These are phyloP conservation scores for Eulemur rubriventer DNA, from an alignment of 2,797 vertebrate species.

Conservation along the genomic window DNA sequence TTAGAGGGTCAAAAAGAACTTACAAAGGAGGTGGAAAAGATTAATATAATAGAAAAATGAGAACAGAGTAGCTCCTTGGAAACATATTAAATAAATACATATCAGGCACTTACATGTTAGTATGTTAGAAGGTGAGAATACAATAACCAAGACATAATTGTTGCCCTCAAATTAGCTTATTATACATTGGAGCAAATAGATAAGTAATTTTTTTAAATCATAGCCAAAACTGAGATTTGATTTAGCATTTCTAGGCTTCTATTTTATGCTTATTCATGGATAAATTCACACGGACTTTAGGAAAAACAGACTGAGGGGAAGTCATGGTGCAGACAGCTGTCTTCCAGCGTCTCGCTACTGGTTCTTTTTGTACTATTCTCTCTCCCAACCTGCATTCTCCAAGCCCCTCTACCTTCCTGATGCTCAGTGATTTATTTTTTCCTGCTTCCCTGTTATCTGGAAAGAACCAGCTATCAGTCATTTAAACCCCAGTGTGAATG, in stretches of 20 bases:
- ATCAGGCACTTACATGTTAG: not conserved
- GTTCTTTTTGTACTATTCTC: not conserved
- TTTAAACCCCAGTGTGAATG: not conserved
- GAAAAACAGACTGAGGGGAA: not conserved
- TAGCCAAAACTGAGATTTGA: not conserved
- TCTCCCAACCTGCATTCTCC: not conserved
- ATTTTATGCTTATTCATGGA: not conserved
- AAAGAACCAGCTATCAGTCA: not conserved
- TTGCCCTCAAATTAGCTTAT: not conserved
- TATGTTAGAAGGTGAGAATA: not conserved
- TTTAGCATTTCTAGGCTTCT: not conserved
- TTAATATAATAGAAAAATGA: not conserved
- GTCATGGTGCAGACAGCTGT: not conserved
- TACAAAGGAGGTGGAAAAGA: not conserved
- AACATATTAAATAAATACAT: conserved; percentile 1
- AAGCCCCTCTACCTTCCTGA: not conserved
- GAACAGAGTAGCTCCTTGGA: not conserved
- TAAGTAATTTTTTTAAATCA: not conserved
- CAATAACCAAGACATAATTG: not conserved
- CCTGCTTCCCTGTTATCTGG: not conserved
- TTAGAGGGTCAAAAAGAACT: not conserved
- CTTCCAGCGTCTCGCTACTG: not conserved
- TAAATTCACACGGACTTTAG: not conserved
- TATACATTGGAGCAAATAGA: not conserved
- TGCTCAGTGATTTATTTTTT: not conserved